phyloP scores from a whole-genome alignment of 2,797 vertebrate genomes.

The Pantherophis vulpinus region DNA sequence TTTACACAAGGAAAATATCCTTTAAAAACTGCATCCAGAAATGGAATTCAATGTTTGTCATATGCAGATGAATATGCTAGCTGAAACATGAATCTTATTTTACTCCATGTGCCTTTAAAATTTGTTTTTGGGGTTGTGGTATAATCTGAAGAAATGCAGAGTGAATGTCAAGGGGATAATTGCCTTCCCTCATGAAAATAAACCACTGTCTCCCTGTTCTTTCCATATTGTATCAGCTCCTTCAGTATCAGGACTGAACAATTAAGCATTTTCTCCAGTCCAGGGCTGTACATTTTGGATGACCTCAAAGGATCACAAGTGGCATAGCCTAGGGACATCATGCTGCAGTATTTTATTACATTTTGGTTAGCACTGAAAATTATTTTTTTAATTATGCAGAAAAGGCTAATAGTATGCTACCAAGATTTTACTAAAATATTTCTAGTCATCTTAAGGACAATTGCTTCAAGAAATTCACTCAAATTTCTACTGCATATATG shows the following conservation, averaged over 20 bases:
- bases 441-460: neutral
- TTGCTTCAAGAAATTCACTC: neutral
- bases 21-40: neutral
- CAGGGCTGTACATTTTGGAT: neutral
- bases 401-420: neutral
- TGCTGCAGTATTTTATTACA: neutral
- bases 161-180: neutral
- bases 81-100: neutral
- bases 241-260: neutral
- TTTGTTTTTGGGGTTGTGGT: neutral
- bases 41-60: neutral
- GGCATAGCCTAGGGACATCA: neutral
- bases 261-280: neutral
- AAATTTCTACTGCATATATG: neutral
- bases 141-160: neutral
- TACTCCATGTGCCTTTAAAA: neutral
- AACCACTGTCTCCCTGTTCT: neutral
- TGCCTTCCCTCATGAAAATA: neutral
- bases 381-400: neutral
- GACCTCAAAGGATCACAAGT: neutral
- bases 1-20: neutral
- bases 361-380: neutral
- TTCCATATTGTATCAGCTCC: neutral
- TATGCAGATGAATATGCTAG: neutral
- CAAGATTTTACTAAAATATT: neutral